Evolutionary conservation across 37 sponge, comb jelly and placozoan species (phyloP).

Genomic region (Ephydatia muelleri): DNA sequence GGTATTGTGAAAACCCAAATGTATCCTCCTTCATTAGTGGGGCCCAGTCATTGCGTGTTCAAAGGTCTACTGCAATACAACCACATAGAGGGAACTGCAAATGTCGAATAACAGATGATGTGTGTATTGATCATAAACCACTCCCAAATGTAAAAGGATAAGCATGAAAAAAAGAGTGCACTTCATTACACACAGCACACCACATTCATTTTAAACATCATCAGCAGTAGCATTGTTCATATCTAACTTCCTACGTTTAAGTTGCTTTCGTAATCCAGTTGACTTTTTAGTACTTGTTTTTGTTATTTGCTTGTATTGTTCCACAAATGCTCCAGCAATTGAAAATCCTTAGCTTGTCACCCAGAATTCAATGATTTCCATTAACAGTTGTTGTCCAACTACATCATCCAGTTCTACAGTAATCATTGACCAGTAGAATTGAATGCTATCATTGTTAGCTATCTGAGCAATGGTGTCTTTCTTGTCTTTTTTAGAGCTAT

Average conservation of each 20-base stretch:
- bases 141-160: too few species aligned
- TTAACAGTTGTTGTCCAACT: not conserved
- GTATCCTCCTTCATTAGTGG: too few species aligned
- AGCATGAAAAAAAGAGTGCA: not conserved
- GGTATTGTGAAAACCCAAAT: too few species aligned
- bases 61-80: too few species aligned
- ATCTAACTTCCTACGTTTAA: slow-evolving; percentile 1
- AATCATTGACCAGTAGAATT: not conserved
- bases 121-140: too few species aligned
- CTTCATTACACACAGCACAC: not conserved
- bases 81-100: too few species aligned
- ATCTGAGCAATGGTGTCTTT: not conserved
- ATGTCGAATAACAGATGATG: too few species aligned
- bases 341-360: not conserved
- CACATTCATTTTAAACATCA: not conserved
- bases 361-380: not conserved
- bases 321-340: slow-evolving; percentile 9
- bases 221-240: not conserved
- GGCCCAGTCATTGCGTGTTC: too few species aligned
- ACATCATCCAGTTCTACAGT: not conserved
- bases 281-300: slow-evolving; percentile 2
- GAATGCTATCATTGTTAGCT: not conserved
- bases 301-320: slow-evolving; percentile 5
- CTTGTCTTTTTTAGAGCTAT: not conserved
- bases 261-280: not conserved